Evolutionary conservation across 2,113 vertebrate species (phyloP).

Genomic region (Geothlypis trichas): DNA sequence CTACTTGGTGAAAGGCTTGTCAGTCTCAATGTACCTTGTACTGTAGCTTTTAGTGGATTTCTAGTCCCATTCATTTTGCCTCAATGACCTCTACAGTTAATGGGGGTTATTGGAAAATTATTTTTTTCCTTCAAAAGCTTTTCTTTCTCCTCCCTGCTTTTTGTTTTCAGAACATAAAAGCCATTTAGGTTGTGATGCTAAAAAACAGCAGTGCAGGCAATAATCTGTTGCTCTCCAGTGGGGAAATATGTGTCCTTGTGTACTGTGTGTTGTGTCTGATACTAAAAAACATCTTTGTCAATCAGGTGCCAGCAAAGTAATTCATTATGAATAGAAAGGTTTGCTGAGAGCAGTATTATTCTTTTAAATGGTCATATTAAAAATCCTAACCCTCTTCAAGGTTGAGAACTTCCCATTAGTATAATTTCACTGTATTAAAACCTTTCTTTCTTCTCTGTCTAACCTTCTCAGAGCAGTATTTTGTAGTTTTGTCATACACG

Average conservation of each 20-base stretch:
- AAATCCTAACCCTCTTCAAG: slow-evolving; percentile 5
- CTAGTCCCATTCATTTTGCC: slow-evolving; percentile 73
- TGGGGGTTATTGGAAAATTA: slow-evolving; percentile 72
- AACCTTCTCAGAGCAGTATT: not conserved
- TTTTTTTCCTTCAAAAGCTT: slow-evolving; percentile 68
- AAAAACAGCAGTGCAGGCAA: slow-evolving; percentile 63
- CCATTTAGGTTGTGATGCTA: slow-evolving; percentile 72
- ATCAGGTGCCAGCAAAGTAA: slow-evolving; percentile 7
- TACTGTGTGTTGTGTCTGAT: not conserved
- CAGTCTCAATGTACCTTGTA: slow-evolving; percentile 68
- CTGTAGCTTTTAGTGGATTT: slow-evolving; percentile 77
- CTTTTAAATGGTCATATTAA: slow-evolving; percentile 24
- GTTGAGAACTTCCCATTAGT: not conserved
- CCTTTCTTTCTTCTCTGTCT: not conserved
- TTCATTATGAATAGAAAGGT: not conserved
- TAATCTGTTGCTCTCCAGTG: slow-evolving; percentile 44
- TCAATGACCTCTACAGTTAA: slow-evolving; percentile 76
- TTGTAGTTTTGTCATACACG: not conserved
- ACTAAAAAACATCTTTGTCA: slow-evolving; percentile 1
- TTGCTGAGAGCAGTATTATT: slow-evolving; percentile 15
- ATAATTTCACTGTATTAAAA: slow-evolving; percentile 22
- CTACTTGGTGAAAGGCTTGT: slow-evolving; percentile 76
- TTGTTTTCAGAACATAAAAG: slow-evolving; percentile 71
- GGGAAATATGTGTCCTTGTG: slow-evolving; percentile 41
- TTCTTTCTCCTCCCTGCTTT: slow-evolving; percentile 46